A percentile compares a stretch with the other conserved stretches of the same genome.
Conservation (phyloP, 37 sponge, comb jelly and placozoan species). For the Tethya wilhelma region DNA sequence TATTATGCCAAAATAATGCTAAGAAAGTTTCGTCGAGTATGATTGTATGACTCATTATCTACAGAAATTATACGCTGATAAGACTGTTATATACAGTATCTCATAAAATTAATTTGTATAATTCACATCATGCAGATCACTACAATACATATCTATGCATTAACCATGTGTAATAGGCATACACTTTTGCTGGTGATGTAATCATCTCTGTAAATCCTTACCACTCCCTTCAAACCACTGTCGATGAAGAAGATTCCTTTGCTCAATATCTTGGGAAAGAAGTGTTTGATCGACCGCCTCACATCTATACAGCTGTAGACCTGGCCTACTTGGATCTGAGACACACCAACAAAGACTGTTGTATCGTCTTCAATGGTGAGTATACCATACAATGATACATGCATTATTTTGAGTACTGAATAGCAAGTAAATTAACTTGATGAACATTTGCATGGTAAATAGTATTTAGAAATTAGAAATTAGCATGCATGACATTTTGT, state of each 20-base stretch:
- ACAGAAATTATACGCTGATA: too few species aligned
- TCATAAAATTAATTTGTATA: not conserved
- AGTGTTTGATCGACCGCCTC: constrained; percentile 67
- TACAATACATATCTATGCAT: not conserved
- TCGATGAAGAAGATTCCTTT: too few species aligned
- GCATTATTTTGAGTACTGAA: too few species aligned
- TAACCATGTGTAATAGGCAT: constrained; percentile 57
- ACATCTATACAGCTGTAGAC: constrained; percentile 77
- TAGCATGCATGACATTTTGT: too few species aligned
- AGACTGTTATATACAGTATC: too few species aligned
- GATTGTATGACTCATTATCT: not conserved
- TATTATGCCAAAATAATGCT: too few species aligned
- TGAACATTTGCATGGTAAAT: too few species aligned
- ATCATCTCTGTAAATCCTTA: constrained; percentile 86
- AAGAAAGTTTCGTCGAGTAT: too few species aligned
- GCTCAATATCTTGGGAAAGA: constrained; percentile 70
- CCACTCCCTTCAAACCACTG: constrained; percentile 29
- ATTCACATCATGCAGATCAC: not conserved
- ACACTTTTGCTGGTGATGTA: constrained; percentile 81
- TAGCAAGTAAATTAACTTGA: too few species aligned
- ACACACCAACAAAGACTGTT: constrained; percentile 50
- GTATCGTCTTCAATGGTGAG: constrained; percentile 80
- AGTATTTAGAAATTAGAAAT: too few species aligned
- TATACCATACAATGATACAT: too few species aligned
- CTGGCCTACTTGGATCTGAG: constrained; percentile 75